Evolutionary conservation across 53 echinoderm and acorn worm genomes (phyloP), one percentile per base, ranked within the genome.

Genomic region (Luidia sarsii): DNA sequence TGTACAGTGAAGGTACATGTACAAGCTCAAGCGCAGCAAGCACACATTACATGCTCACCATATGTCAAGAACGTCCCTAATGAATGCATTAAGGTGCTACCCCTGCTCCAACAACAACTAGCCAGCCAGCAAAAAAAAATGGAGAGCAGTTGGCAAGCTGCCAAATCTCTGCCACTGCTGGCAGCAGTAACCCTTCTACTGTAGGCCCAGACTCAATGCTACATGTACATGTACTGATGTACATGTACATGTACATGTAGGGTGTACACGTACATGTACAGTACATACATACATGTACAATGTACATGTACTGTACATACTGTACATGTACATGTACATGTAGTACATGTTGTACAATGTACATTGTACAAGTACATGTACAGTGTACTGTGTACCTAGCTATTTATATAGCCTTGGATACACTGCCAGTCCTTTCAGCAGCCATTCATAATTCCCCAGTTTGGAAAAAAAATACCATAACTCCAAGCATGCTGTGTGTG

Each of bases 11-110:
- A 24, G 57, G 22, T 25, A 57, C 4, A 57, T 19, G 20, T 14
- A 14, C 27, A 4, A 11, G 10, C 27, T 23, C 57, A 57, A 22
- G 10, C 4, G 27, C 22, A 18, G 50, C 50, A 3, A 18, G 50
- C 16, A 49, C 16, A 18, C 8, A 49, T 45, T 45, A 15, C 46
- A 45, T 15, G 9, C 46, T n/a, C n/a, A n/a, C n/a, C n/a, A n/a
- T n/a, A 55, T 73, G 77, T 60, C 77, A 46, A 77, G 77, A 77
- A 60, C 43, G 33, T 77, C 77, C 77, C 77, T 77, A 61, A 77
- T 77, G 60, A 77, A 77, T 77, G 59, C 74, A 54, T 35, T 39
- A 56, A 38, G 57, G 31, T 19, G 14, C 29, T 15, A 18, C 45
- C 59, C 18, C 1, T 19, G 48, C 59, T 6, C 41, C 41, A 41